Evolutionary conservation across 2,113 vertebrate species (phyloP).

Genomic region (Isichthys henryi): DNA sequence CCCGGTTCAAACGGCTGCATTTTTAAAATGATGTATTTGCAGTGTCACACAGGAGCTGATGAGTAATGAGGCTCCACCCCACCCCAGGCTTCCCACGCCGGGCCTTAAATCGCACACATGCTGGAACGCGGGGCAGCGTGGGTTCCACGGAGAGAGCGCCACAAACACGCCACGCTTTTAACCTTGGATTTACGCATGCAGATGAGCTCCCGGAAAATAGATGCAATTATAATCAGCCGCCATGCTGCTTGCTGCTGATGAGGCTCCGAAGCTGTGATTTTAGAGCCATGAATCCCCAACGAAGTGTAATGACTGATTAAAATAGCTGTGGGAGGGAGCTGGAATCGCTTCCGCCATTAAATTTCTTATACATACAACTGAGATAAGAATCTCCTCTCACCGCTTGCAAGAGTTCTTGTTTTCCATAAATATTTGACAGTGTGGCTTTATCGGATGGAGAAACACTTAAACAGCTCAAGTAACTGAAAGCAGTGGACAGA

Average conservation of each 20-base stretch:
- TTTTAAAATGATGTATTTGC: neutral
- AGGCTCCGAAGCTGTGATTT: slow-evolving; percentile 11
- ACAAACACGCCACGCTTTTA: neutral
- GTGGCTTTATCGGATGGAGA: neutral
- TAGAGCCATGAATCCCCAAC: slow-evolving; percentile 3
- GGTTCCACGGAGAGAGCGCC: neutral
- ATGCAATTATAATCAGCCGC: slow-evolving; percentile 16
- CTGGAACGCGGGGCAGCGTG: neutral
- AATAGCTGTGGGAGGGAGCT: slow-evolving; percentile 1
- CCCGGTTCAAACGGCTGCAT: neutral
- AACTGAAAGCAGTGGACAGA: neutral
- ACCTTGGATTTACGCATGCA: neutral
- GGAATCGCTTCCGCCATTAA: neutral
- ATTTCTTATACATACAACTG: slow-evolving; percentile 7
- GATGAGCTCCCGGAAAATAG: slow-evolving; percentile 14
- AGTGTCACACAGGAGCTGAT: neutral
- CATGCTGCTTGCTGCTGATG: slow-evolving; percentile 2
- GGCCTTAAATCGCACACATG: neutral
- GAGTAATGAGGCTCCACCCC: neutral
- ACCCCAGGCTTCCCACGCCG: neutral
- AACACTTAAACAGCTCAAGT: neutral
- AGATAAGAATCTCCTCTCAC: neutral
- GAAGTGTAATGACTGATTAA: slow-evolving; percentile 7
- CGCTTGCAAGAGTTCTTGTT: neutral
- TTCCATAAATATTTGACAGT: neutral